Base-by-base conservation (phyloP, 2,797 vertebrate genomes). In the Aeoliscus strigatus region DNA sequence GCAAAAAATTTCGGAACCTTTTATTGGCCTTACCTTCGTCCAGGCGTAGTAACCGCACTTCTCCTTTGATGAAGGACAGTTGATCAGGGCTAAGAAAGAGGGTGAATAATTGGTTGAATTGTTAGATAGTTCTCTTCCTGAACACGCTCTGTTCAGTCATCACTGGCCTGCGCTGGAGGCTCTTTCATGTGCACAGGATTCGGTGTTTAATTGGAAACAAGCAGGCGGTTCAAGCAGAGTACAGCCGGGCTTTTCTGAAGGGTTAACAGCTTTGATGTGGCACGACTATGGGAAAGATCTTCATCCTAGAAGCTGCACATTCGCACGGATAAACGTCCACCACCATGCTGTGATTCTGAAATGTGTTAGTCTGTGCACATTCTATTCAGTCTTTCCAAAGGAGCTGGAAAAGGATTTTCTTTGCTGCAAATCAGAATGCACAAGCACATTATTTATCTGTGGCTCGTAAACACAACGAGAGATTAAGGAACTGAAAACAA, bases 101-200 rank as follows among this genome's bases (percentile, higher is more conserved):
- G 31, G 41, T 74, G 49, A 82, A 78, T 83, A 76, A 79, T 73
- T 75, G 33, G 80, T 78, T 55, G 32, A 28, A 55, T 58, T 67
- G 41, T 70, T 61, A 47, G 43, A 66, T 60, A 47, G 71, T 73
- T 62, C 54, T 55, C 28, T 63, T 58, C 66, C 55, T 57, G 52
- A 77, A 53, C 43, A 32, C 45, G 43, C 42, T 39, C 41, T 42
- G 49, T 65, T 66, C 51, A 66, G 40, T 64, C 39, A 56, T 72
- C 66, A 68, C 38, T 48, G 33, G 43, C 55, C 34, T 7, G n/a
- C n/a, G 41, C 39, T 60, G 51, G 67, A 55, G 38, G 49, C 48
- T 54, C 60, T 79, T 70, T 72, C 37, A 64, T 63, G 59, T 66
- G 57, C 46, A 37, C 50, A n/a, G 40, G 29, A 56, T 28, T 51